Evolutionary conservation across 2,797 vertebrate genomes (phyloP), one percentile per base, ranked within the genome.

Genomic region (Scleropages formosus): DNA sequence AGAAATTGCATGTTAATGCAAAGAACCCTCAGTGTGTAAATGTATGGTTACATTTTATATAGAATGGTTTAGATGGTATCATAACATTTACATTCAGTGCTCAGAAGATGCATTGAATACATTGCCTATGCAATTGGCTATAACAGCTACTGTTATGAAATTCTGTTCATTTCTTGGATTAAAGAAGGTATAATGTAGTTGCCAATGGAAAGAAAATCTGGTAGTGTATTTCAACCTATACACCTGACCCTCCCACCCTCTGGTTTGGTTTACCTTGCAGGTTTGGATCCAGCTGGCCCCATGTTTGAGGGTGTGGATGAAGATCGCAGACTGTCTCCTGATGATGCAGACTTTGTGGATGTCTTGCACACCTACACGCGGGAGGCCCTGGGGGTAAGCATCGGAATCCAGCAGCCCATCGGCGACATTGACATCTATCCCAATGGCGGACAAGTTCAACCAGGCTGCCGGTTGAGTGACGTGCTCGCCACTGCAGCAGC

Each of bases 351-450:
- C 81, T 99, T 99, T 71, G 98, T 99, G 62, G 98, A 99, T 0
- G 97, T 98, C 74, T 91, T 99, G 62, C 98, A 99, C 81, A 99
- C 98, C 0, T 98, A 97, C 87, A 96, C 95, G 0, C 88, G 92
- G 1, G 95, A 95, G 77, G 92, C 96, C 0, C 84, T 98, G 44
- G 97, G 98, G 0, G 84, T 99, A 74, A 98, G 96, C 89, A 98
- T 99, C 4, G 97, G 97, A 3, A 98, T 99, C 82, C 93, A 96
- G 88, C 95, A 95, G 93, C 95, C 97, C 0, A 92, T 99, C 22
- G 98, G 98, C 0, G 94, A 99, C 67, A 86, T 99, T 0, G 98
- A 99, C 75, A 92, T 99, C 82, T 99, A 99, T 78, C 98, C 98
- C 77, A 99, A 99, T 0, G 95, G 95, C 0, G 98, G 96, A 0